Evolutionary conservation across 2,113 vertebrate genomes (phyloP), one percentile per base, ranked within the genome.

Genomic region (Lamprologus ornatipinnis): DNA sequence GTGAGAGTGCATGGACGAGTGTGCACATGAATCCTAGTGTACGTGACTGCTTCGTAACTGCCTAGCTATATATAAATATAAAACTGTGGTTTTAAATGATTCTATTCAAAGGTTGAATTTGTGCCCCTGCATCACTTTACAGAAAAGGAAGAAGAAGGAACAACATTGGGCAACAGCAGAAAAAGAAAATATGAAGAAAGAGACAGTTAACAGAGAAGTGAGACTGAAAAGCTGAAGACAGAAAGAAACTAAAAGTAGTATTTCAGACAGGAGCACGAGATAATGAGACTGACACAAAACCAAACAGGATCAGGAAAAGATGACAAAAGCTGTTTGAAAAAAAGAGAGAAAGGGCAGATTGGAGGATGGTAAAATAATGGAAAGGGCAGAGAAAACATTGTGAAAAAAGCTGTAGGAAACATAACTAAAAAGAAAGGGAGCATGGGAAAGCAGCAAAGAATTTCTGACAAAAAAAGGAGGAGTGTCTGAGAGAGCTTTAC

Each of bases 371-470:
- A 68, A 58, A 90, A 80, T 17, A 82, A 88, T 49, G 73, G 80
- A 81, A 75, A 83, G 81, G 82, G 81, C 85, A 87, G 85, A 53
- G 81, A 84, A 89, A 89, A 75, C 81, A 83, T 89, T 81, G 85
- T 80, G 88, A 91, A 87, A 78, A 83, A 90, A 86, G 91, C 85
- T 84, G 83, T 10, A 83, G 84, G 88, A 92, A 84, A 89, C 68
- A 90, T 88, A 42, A 78, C 79, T 84, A 83, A 89, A 91, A 88
- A 78, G 82, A 85, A 54, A 87, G 82, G 92, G 91, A 89, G 88
- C 93, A 92, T 94, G 93, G 92, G 94, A 95, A 93, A 88, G 84
- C 90, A 80, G 91, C 91, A 79, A 42, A 55, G 55, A 86, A 65
- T 63, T 51, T 37, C 82, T 51, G 81, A 88, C 85, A 80, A 89